Base-by-base conservation (phyloP, 2,113 vertebrate species). In the Electrona antarctica region DNA sequence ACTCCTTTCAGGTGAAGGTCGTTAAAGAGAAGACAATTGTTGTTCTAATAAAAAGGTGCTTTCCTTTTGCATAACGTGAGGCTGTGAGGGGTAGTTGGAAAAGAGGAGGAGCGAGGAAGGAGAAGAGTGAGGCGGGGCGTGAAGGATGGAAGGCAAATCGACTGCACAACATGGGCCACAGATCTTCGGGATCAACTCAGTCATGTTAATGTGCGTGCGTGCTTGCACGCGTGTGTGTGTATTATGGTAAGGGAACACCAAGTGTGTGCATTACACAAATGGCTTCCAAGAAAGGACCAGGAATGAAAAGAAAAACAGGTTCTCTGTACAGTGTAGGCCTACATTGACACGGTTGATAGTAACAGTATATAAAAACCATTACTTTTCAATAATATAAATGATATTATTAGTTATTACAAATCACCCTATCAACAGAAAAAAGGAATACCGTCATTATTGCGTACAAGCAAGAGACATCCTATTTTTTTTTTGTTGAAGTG, bases 161-260 rank as follows among this genome's bases (percentile, higher is more conserved):
- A 41, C 33, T 41, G 33, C 28, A 10, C 13, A 78, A 74, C 77
- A 82, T 80, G 60, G 64, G 80, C 72, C 78, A 66, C 82, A 86
- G 72, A 85, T 76, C 77, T 80, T 10, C 65, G 76, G 56, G 79
- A 73, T 85, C 73, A 85, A 74, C 74, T 81, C 8, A 79, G 76
- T 74, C 77, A 82, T 8, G 58, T 88, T 80, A 81, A 67, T 73
- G 50, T 0, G 13, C 46, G 14, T 45, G 60, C 58, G 60, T 64
- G 47, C 61, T 3, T 60, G 3, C 28, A 54, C 54, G 14, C 75
- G 11, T 74, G 48, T 71, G 51, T 50, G 28, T 67, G 68, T 57
- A 2, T 21, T 21, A 7, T 52, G 13, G 58, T 67, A 47, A 57
- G 50, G 54, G 61, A 8, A 64, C 1, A 52, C 50, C 3, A 7